Evolutionary conservation across 2,888 invertebrate species (phyloP), one percentile per base, ranked within the genome.

Genomic region (Sclerodermus sp.): DNA sequence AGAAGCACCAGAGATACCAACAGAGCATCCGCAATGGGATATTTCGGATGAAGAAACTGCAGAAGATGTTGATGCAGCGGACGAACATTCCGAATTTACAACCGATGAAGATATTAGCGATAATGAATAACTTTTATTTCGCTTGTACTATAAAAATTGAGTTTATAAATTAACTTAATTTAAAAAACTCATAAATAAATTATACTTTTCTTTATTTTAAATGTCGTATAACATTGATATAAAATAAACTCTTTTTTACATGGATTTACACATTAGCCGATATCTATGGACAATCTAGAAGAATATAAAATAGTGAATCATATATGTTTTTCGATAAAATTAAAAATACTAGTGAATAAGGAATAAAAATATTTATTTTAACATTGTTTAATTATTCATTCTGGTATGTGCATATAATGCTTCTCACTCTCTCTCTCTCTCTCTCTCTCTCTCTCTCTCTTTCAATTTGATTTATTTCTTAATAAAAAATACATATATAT

Each of bases 11-110:
- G 91, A 90, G 66, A 86, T 95, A 69, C 91, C 93, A 57, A 89
- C 87, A 45, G 90, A 92, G 72, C 96, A 96, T 81, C 96, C 96
- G n/a, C 96, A 96, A 81, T 97, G 97, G 96, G 94, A 96, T 71
- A 90, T 96, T 72, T 91, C 92, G 60, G 94, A 95, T 72, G 94
- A 96, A 42, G 96, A 96, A 73, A 89, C 90, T 51, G 89, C 90
- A 51, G 85, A 84, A 64, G 82, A 85, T 64, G 83, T 84, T 42
- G 85, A 85, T 60, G 82, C 84, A 58, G 85, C 83, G 51, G 85
- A 85, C 67, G 76, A 76, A 72, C 76, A 78, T 76, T 86, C 86
- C 54, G 87, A 87, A 71, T 86, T 85, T 68, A 85, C 87, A 30
- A 86, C 86, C 18, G 87, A 87, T 67, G 86, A 87, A 68, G 87